Conservation (phyloP, 1,140 invertebrate genomes). For the Wasmannia auropunctata region DNA sequence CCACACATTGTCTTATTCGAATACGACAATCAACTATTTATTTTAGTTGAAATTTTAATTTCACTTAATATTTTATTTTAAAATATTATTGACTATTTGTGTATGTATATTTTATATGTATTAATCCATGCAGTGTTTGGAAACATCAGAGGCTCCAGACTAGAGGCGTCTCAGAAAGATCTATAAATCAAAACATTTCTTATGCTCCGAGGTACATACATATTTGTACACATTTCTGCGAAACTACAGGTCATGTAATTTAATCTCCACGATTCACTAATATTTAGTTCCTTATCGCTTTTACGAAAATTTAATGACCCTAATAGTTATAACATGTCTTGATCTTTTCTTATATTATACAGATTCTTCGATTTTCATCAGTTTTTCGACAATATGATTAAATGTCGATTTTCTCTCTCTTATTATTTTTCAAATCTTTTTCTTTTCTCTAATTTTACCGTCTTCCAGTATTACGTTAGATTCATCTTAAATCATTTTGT, state of each 20-base stretch:
- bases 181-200: constrained; percentile 17
- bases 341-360: neutral
- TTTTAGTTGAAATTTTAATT: neutral
- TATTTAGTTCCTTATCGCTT: neutral
- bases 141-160: constrained; percentile 20
- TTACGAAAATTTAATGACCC: neutral
- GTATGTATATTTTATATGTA: neutral
- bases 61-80: neutral
- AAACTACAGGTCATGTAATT: neutral
- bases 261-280: neutral
- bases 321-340: neutral
- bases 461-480: neutral
- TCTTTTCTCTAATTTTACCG: neutral
- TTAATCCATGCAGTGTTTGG: no score
- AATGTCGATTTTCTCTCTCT: neutral
- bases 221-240: constrained; percentile 10
- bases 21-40: neutral
- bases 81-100: neutral
- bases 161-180: constrained; percentile 19
- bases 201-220: neutral
- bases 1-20: neutral
- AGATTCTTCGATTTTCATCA: neutral
- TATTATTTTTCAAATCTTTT: neutral
- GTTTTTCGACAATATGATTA: neutral
- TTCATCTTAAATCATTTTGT: neutral